Percentiles rank a stretch among this genome's conserved stretches.
Conservation (phyloP, 2,113 vertebrate species). For the Tiliqua scincoides region DNA sequence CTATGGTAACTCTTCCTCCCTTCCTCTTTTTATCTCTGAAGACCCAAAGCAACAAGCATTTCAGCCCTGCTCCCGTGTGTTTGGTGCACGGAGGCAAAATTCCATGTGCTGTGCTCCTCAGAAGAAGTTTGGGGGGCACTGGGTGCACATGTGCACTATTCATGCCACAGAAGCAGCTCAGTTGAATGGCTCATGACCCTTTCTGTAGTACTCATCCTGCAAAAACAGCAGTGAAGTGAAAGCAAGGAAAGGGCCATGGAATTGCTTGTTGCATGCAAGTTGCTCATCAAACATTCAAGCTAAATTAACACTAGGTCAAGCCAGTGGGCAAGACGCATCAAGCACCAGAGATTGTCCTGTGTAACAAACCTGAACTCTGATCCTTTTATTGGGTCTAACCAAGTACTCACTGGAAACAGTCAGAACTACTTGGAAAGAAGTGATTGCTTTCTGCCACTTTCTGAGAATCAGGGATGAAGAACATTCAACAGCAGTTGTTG, state of each 20-base stretch:
- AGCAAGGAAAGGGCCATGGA: background rate
- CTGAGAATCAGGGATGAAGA: no score
- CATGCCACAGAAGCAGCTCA: background rate
- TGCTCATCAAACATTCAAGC: background rate
- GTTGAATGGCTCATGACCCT: background rate
- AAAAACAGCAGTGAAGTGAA: background rate
- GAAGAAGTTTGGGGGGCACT: background rate
- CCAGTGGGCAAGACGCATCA: background rate
- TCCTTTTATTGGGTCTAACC: background rate
- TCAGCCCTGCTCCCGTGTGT: slow-evolving; percentile 14
- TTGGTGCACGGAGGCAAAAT: background rate
- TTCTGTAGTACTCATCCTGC: background rate
- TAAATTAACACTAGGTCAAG: background rate
- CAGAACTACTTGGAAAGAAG: background rate
- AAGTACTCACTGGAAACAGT: background rate
- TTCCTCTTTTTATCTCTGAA: slow-evolving; percentile 44
- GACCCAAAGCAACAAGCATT: slow-evolving; percentile 50
- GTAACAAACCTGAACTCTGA: background rate
- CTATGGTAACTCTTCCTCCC: slow-evolving; percentile 72
- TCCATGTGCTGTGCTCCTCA: background rate
- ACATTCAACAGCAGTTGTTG: no score
- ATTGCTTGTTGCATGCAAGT: background rate
- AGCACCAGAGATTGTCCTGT: background rate
- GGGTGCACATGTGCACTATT: background rate
- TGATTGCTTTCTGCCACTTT: no score